phyloP scores from a whole-genome alignment of 2,797 vertebrate species.

The Hippopotamyrus pictus region DNA sequence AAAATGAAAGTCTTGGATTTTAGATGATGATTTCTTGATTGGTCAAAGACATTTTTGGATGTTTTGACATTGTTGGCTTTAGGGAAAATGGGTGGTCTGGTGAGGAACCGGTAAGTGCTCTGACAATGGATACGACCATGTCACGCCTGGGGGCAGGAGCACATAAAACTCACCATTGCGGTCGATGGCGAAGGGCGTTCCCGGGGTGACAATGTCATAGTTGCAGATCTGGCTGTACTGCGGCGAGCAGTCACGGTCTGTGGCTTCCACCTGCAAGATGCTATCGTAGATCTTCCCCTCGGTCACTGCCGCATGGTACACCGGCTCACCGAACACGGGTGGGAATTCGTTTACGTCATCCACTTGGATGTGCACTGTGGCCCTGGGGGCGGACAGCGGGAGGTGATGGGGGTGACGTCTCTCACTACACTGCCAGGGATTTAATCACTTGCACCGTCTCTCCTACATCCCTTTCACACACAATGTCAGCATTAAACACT shows the following conservation, averaged over 20 bases:
- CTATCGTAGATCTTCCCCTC: conserved; percentile 95
- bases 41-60: neutral
- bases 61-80: neutral
- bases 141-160: neutral
- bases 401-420: neutral
- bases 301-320: conserved; percentile 78
- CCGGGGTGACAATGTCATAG: conserved; percentile 83
- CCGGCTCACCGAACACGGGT: conserved; percentile 79
- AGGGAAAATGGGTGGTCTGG: neutral
- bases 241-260: conserved; percentile 90
- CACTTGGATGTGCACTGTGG: conserved; percentile 93
- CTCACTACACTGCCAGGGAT: neutral
- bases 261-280: conserved; percentile 90
- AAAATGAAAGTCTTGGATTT: neutral
- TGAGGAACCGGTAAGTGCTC: neutral
- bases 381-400: conserved; percentile 56
- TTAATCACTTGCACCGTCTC: neutral
- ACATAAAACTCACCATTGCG: conserved; percentile 77
- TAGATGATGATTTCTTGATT: neutral
- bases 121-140: neutral
- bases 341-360: conserved; percentile 92
- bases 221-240: conserved; percentile 98
- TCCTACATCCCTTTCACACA: neutral
- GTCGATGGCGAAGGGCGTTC: conserved; percentile 93
- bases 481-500: neutral